Conservation (phyloP, 64 coral and sea anemone genomes). For the Hydrozoanthus tunicans region DNA sequence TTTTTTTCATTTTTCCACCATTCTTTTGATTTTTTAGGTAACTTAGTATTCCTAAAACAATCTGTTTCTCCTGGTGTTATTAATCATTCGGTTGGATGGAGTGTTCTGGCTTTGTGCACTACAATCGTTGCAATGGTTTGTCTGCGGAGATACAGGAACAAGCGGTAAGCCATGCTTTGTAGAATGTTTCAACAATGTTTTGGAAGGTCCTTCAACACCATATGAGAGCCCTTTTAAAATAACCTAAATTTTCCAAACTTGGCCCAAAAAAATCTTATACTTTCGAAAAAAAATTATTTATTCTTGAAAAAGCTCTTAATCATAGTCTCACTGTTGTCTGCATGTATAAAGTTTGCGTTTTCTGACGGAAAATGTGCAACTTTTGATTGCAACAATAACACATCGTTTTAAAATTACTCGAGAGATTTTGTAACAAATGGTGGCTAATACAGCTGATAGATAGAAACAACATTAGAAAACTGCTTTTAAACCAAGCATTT, state of each 20-base stretch:
- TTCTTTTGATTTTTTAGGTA: background rate
- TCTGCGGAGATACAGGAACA: constrained; percentile 4
- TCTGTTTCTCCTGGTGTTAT: background rate
- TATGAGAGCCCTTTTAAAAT: background rate
- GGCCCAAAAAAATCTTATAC: no score
- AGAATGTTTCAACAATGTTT: background rate
- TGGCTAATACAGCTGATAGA: no score
- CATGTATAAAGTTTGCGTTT: no score
- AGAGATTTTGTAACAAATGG: no score
- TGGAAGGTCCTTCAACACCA: background rate
- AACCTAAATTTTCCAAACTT: background rate
- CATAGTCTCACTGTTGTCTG: no score
- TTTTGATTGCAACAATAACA: no score
- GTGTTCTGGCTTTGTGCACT: background rate
- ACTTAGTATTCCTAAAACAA: background rate
- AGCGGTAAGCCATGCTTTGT: background rate
- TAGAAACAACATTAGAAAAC: no score
- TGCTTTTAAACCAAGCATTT: no score
- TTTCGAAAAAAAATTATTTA: no score
- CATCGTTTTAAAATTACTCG: no score
- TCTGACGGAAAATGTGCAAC: no score
- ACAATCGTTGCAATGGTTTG: background rate
- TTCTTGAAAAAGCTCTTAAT: no score
- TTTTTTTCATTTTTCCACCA: background rate
- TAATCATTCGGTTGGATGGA: constrained; percentile 23